Percentiles rank a stretch among this genome's conserved stretches.
These are phyloP conservation scores for Papilio glaucus DNA, from an alignment of 1,140 invertebrate species.

Conservation along the genomic window DNA sequence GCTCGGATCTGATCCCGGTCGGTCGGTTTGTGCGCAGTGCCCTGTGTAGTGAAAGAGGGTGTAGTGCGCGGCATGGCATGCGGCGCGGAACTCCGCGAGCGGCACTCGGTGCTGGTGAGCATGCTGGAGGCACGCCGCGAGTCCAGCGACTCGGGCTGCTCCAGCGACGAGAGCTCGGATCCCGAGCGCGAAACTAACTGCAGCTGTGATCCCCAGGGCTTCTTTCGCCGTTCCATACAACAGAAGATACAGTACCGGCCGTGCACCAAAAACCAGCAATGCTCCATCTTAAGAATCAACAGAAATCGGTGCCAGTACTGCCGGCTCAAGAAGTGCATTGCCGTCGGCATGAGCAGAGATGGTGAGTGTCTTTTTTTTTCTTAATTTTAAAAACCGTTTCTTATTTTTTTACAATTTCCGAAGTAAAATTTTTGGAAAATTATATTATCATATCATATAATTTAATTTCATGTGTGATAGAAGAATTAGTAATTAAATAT, in stretches of 20 bases:
- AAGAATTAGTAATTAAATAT: background rate
- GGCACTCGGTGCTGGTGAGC: conserved; percentile 82
- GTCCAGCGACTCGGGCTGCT: conserved; percentile 85
- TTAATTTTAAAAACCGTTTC: too few relatives aligned
- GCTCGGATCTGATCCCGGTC: conserved; percentile 39
- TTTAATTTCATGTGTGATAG: background rate
- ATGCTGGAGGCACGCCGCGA: conserved; percentile 83
- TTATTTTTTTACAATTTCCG: too few relatives aligned
- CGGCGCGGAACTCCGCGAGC: conserved; percentile 74
- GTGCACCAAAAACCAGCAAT: conserved; percentile 99
- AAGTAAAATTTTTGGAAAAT: too few relatives aligned
- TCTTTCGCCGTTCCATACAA: conserved; percentile 96
- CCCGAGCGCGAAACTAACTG: conserved; percentile 77
- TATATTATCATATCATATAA: too few relatives aligned
- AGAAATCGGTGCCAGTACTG: conserved; percentile 98
- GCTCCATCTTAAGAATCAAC: conserved; percentile 97
- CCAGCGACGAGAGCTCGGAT: conserved; percentile 84
- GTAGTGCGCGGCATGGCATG: conserved; percentile 74
- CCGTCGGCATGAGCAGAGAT: conserved; percentile 99
- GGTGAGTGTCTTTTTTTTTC: conserved; percentile 86
- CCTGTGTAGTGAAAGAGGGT: conserved; percentile 42
- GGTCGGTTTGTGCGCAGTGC: conserved; percentile 54
- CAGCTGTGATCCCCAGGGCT: conserved; percentile 90
- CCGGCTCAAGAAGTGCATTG: conserved; percentile 98
- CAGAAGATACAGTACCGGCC: conserved; percentile 99